Evolutionary conservation across 1,140 invertebrate genomes (phyloP), one percentile per base, ranked within the genome.

Genomic region (Papilio machaon): DNA sequence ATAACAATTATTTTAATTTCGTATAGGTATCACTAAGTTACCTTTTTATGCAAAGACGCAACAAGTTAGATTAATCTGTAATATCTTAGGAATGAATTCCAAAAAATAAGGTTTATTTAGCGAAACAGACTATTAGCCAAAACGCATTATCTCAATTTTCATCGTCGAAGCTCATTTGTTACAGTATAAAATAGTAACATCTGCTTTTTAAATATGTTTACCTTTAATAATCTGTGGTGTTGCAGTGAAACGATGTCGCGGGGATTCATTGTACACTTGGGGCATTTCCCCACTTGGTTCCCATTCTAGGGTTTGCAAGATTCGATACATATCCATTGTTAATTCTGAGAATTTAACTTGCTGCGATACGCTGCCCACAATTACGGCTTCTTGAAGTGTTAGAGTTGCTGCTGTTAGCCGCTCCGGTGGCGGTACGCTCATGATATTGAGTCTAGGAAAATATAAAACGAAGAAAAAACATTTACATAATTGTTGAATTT

Each of bases 341-440:
- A 99, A 95, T 94, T 99, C 99, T 85, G 98, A 99, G 95, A 99
- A 99, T 94, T 99, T 99, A n/a, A 99, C 98, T 96, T 99, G 98
- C 91, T 99, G 98, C 86, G 97, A 96, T 87, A 97, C 98, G 91
- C 98, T 99, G 60, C 99, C 99, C 76, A 99, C 97, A 83, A 99
- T 99, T 46, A 99, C 95, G 84, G 99, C 98, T 95, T 99, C 99
- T 95, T 99, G 98, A 23, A 99, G 95, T 58, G 97, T 97, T 79
- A 99, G 95, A 89, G 97, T 97, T 97, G 98, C 98, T 88, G 96
- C 96, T 84, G 97, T 96, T 47, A 97, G 97, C 90, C 98, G 97
- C 93, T 99, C 98, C 84, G 98, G 96, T 17, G 98, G 97, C 75
- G 98, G 98, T 76, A 97, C 98, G 84, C 97, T 98, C 80, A 83